Base-by-base conservation (phyloP, 2,797 vertebrate species). In the Pogonophryne albipinna region DNA sequence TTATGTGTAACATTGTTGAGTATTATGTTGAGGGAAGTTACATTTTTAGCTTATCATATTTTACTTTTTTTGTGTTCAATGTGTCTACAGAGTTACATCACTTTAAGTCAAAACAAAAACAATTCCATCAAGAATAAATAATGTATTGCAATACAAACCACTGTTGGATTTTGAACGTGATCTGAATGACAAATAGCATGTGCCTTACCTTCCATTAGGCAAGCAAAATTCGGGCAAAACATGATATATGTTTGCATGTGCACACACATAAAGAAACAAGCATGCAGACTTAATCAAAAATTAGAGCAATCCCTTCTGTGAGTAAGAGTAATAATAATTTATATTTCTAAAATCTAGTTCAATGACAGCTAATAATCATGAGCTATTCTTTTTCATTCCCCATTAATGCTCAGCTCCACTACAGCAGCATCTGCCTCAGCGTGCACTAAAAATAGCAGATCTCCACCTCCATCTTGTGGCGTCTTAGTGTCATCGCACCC, bases 381-480 rank as follows among this genome's bases (percentile, higher is more conserved):
- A 80, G 27, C 60, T 16, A 68, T 56, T 51, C 6, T 57, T 34
- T 34, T 70, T 38, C 16, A 53, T 41, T 34, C 42, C 55, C 13
- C 57, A 42, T 44, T 46, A 1, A 2, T 58, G 12, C 52, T 19
- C 16, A 42, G 17, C 6, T 63, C 2, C 8, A 4, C n/a, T 20
- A 15, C 15, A 57, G 13, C 49, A 60, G 42, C 49, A 6, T 23
- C 38, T 38, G 1, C 14, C 3, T 42, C 0, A 0, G 8, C 6
- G 0, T 10, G 38, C 0, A 55, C 1, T 6, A 68, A 80, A 71
- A 13, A 12, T 10, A 0, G 4, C 27, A 31, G 74, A 61, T 0
- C 85, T 86, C 53, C 79, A 34, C 53, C 66, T 3, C 85, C 85
- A 85, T 85, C 92, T 88, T 50, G 88, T 91, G 93, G 85, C 1